A percentile compares a stretch with the other conserved stretches of the same genome.
phyloP scores from a whole-genome alignment of 2,797 vertebrate genomes.

The Sandelia bainsii region DNA sequence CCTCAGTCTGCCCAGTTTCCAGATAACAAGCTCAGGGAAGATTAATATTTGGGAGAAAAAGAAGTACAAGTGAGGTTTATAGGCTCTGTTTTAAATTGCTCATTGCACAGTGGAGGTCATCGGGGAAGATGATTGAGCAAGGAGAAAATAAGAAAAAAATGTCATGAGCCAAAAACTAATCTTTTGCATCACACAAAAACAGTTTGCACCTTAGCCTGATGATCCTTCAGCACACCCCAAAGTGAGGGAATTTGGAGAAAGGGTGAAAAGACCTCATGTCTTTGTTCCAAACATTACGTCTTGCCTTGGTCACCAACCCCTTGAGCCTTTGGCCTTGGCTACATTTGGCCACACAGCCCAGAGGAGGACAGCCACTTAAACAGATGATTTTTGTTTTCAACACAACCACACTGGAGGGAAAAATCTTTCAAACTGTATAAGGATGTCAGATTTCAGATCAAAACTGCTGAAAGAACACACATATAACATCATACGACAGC shows the following conservation, averaged over 20 bases:
- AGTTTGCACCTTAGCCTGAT: slow-evolving; percentile 51
- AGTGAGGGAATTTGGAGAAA: slow-evolving; percentile 36
- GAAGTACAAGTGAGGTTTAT: slow-evolving; percentile 39
- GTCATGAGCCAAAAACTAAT: slow-evolving; percentile 19
- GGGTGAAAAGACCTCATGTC: slow-evolving; percentile 50
- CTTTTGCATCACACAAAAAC: slow-evolving; percentile 36
- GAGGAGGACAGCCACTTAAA: slow-evolving; percentile 59
- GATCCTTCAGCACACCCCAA: slow-evolving; percentile 40
- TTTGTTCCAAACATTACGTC: slow-evolving; percentile 73
- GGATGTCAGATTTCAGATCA: slow-evolving; percentile 63
- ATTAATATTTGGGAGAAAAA: slow-evolving; percentile 28
- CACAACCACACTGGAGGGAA: slow-evolving; percentile 48
- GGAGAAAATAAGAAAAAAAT: slow-evolving; percentile 27
- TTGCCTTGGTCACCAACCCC: slow-evolving; percentile 59
- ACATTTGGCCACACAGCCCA: slow-evolving; percentile 52
- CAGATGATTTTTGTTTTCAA: slow-evolving; percentile 74
- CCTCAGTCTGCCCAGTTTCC: slow-evolving; percentile 48
- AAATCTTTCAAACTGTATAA: slow-evolving; percentile 48
- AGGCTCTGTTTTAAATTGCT: slow-evolving; percentile 43
- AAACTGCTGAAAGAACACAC: slow-evolving; percentile 50
- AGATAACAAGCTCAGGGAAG: slow-evolving; percentile 40
- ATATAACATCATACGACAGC: slow-evolving; percentile 11
- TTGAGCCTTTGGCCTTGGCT: slow-evolving; percentile 44
- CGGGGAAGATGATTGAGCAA: slow-evolving; percentile 21
- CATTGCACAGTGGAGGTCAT: slow-evolving; percentile 8